These are phyloP conservation scores for Pygoscelis adeliae DNA, from an alignment of 2,113 vertebrate genomes.

Conservation along the genomic window DNA sequence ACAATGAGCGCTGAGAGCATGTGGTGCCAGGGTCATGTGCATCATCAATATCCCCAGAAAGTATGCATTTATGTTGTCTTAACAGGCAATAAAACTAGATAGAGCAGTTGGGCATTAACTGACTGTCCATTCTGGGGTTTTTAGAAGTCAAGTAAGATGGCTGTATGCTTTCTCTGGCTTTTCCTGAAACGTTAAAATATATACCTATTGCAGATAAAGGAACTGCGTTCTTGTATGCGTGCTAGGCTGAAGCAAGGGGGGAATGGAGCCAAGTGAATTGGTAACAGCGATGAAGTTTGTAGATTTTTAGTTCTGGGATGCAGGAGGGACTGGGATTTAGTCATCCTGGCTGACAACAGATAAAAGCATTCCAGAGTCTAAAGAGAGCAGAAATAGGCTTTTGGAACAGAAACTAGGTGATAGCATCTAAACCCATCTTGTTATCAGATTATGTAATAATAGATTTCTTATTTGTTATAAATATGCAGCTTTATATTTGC, in stretches of 20 bases:
- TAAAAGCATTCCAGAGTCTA: background rate
- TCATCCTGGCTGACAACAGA: background rate
- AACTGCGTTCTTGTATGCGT: background rate
- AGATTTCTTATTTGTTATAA: slow-evolving; percentile 6
- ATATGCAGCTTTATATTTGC: background rate
- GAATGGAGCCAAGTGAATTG: background rate
- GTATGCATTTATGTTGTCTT: background rate
- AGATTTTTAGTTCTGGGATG: background rate
- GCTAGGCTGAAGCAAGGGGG: background rate
- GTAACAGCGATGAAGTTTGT: background rate
- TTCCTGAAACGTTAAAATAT: background rate
- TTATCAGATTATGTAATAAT: background rate
- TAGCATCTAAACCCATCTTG: background rate
- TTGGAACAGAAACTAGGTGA: background rate
- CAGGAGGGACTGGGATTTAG: background rate
- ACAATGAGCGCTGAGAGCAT: background rate
- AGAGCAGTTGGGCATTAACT: background rate
- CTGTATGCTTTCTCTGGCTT: background rate
- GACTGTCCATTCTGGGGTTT: background rate
- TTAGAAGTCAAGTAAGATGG: background rate
- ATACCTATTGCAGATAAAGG: background rate
- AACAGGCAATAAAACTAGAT: background rate
- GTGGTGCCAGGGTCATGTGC: background rate
- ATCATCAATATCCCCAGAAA: background rate
- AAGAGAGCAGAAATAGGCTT: background rate